Conservation (phyloP, 2,888 invertebrate species). For the Drosophila nigricruria region DNA sequence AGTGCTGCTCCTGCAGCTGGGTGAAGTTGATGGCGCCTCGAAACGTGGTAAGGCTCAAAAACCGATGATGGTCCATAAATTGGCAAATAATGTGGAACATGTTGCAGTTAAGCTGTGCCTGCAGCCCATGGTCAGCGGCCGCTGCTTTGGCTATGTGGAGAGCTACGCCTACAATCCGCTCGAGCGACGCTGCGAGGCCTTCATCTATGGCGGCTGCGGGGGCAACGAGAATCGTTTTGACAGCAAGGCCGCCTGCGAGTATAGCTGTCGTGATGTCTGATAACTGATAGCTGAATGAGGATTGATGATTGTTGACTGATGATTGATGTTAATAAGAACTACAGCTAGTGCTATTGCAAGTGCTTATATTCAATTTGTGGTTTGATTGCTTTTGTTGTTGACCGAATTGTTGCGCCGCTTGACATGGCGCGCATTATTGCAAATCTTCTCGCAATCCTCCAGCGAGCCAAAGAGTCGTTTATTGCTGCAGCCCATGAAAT, state of each 20-base stretch:
- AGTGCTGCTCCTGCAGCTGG: constrained; percentile 28
- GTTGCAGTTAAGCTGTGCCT: constrained; percentile 87
- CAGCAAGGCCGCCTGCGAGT: constrained; percentile 88
- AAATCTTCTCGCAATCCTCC: constrained; percentile 83
- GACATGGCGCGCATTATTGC: constrained; percentile 77
- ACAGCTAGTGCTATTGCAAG: constrained; percentile 24
- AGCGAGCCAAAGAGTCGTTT: constrained; percentile 76
- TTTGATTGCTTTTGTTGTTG: constrained; percentile 62
- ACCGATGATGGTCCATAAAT: no score
- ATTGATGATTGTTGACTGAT: constrained; percentile 4
- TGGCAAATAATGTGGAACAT: background rate
- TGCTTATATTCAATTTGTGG: constrained; percentile 58
- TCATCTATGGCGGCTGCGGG: constrained; percentile 91
- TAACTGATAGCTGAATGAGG: constrained; percentile 7
- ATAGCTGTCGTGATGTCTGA: constrained; percentile 85
- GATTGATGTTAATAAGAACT: constrained; percentile 34
- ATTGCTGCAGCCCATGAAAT: constrained; percentile 80
- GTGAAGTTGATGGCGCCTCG: constrained; percentile 53
- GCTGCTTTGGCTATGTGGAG: constrained; percentile 90
- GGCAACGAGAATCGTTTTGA: constrained; percentile 93
- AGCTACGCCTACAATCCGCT: constrained; percentile 90
- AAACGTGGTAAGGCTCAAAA: constrained; percentile 58
- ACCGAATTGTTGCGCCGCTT: constrained; percentile 55
- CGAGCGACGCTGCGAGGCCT: constrained; percentile 89
- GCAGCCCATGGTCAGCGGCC: constrained; percentile 88